Base-by-base conservation (phyloP, 1,140 invertebrate species). In the Maconellicoccus hirsutus region DNA sequence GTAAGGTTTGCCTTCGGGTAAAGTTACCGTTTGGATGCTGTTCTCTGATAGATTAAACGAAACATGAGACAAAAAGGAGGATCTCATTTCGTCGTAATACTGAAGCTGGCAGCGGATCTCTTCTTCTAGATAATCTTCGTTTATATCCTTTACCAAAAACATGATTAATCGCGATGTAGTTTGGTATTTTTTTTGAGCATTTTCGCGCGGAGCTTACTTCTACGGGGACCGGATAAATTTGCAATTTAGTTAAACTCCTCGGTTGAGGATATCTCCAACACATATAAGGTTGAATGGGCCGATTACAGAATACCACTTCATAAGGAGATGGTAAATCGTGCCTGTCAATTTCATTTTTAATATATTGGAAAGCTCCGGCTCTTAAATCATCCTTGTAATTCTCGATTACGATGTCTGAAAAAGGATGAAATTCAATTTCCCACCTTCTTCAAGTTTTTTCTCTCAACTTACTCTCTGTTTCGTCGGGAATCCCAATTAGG, bases 211-310 rank as follows among this genome's bases (percentile, higher is more conserved):
- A 52, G n/a, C 76, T 80, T 76, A 86, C 86, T 76, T 83, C 81
- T 63, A 89, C 87, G 0, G 91, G 91, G 52, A 94, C 83, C 0
- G 91, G 91, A 73, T 84, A 89, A 21, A 91, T 84, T 14, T 87
- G 82, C 59, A 93, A 83, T 73, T 84, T 83, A 0, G 86, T 91
- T 42, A 95, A 79, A 16, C 86, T 83, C 61, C 92, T 80, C 0
- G 91, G 90, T 76, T 92, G 86, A 1, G 90, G 89, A 79, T 94
- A 95, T 25, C 86, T 80, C 92, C 93, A 95, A 0, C 88, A 85
- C 83, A 95, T 89, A 0, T 85, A 83, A 74, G 85, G 84, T 4
- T 81, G 80, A 22, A 66, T 25, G 8, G 7, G 61, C 10, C 61
- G 61, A 59, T 83, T 81, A 73, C 79, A 78, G 19, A 84, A 83